Evolutionary conservation across 2,113 vertebrate genomes (phyloP).

Genomic region (Lophius piscatorius): DNA sequence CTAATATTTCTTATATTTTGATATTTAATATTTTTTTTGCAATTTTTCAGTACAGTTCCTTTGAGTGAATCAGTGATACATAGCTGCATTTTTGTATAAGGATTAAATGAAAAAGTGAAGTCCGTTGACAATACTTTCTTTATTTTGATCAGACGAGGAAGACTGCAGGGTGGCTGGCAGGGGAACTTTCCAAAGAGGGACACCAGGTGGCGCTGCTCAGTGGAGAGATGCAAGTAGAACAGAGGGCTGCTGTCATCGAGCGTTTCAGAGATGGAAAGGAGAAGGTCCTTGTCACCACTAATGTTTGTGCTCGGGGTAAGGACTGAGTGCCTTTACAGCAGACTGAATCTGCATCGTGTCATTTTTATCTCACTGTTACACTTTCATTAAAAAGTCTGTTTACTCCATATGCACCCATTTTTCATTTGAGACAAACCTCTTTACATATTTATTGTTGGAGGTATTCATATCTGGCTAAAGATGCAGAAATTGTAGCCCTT

Average conservation of each 20-base stretch:
- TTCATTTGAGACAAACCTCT: not conserved
- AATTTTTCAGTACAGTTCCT: too few relatives aligned
- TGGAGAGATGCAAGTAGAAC: slow-evolving; percentile 98
- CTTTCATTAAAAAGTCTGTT: not conserved
- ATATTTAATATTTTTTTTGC: too few relatives aligned
- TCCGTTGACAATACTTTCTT: not conserved
- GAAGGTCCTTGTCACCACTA: slow-evolving; percentile 97
- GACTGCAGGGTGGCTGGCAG: slow-evolving; percentile 93
- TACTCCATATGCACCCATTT: not conserved
- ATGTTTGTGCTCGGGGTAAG: slow-evolving; percentile 95
- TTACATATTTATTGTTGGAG: not conserved
- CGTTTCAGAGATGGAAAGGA: slow-evolving; percentile 96
- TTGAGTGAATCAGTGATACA: too few relatives aligned
- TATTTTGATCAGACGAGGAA: slow-evolving; percentile 86
- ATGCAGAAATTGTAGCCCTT: too few relatives aligned
- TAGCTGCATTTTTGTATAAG: too few relatives aligned
- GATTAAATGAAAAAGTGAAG: not conserved
- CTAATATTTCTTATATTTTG: too few relatives aligned
- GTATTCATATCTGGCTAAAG: not conserved
- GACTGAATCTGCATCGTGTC: not conserved
- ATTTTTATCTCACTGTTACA: not conserved
- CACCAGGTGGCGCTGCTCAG: slow-evolving; percentile 97
- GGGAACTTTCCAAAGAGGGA: slow-evolving; percentile 91
- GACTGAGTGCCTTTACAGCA: not conserved
- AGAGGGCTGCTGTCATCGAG: slow-evolving; percentile 94